Evolutionary conservation across 2,797 vertebrate genomes (phyloP), one percentile per base, ranked within the genome.

Genomic region (Rallus crepitans): DNA sequence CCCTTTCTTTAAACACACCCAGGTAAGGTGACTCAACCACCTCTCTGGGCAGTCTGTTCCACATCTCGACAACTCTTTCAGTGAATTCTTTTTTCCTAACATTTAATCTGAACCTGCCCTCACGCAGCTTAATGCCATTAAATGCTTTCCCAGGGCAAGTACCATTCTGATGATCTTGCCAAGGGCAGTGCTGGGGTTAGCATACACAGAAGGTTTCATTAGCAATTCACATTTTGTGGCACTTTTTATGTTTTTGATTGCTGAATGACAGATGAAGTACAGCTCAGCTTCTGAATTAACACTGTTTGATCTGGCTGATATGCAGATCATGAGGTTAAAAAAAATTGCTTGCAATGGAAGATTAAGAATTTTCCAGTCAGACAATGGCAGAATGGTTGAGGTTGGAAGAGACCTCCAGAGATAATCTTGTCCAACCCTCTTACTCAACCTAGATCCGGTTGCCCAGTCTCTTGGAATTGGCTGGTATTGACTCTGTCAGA

Each of bases 381-480:
- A 1, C 6, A 25, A 12, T n/a, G 17, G 40, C 28, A 57, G 25
- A 66, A 31, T 2, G 6, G 19, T 35, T 8, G 24, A 83, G 20
- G 7, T 12, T 45, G 28, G 35, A 81, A 77, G 40, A 6, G 15
- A 40, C 17, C 15, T 33, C 56, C 45, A 37, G 64, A 86, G 21
- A 27, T 57, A 4, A 2, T 6, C 15, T 50, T 45, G 9, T 4
- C 13, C 31, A 61, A 5, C 1, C 2, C 1, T 11, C 10, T 25
- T 77, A 33, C 15, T 77, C 23, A 35, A 52, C 11, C 15, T 28
- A 39, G 5, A 66, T 17, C 33, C 12, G 1, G 2, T 8, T 83
- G 37, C 4, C 9, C 28, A 37, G 30, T 39, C 40, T 42, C 40
- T 42, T 42, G 40, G 40, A 42, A 6, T 42, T 7, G 4, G 40